A percentile compares a stretch with the other conserved stretches of the same genome.
Evolutionary conservation across 2,888 invertebrate species (phyloP).

Genomic region (Galerucella calmariensis): DNA sequence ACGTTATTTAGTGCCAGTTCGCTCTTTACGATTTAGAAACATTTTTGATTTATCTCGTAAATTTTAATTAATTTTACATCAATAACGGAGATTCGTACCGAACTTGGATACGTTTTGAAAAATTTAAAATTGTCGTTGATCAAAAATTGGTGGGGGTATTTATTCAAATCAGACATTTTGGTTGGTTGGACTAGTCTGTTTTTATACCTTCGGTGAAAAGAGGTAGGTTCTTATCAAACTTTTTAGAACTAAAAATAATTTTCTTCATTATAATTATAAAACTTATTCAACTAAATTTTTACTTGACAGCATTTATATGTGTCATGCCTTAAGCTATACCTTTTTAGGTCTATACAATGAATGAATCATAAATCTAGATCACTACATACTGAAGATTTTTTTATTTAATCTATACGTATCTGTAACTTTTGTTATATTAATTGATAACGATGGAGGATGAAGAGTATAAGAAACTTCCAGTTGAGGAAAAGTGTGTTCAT

Average conservation of each 20-base stretch:
- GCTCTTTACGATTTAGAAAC: neutral
- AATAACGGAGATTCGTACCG: neutral
- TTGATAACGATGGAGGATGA: constrained; percentile 61
- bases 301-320: constrained; percentile 11
- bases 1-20: constrained; percentile 2
- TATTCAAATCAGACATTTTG: constrained; percentile 29
- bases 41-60: neutral
- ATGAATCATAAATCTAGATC: constrained; percentile 23
- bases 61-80: neutral
- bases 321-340: constrained; percentile 22
- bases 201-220: neutral
- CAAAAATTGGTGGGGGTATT: constrained; percentile 15
- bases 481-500: constrained; percentile 92
- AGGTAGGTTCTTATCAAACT: constrained; percentile 1
- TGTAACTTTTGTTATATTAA: neutral
- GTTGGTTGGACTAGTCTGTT: constrained; percentile 23
- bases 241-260: constrained; percentile 9
- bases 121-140: constrained; percentile 28
- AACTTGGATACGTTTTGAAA: neutral
- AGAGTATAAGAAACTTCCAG: constrained; percentile 85
- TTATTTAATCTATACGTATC: neutral
- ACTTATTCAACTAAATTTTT: neutral
- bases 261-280: neutral
- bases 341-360: constrained; percentile 26
- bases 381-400: constrained; percentile 10